phyloP scores from a whole-genome alignment of 2,113 vertebrate species.

The Myotis yumanensis region DNA sequence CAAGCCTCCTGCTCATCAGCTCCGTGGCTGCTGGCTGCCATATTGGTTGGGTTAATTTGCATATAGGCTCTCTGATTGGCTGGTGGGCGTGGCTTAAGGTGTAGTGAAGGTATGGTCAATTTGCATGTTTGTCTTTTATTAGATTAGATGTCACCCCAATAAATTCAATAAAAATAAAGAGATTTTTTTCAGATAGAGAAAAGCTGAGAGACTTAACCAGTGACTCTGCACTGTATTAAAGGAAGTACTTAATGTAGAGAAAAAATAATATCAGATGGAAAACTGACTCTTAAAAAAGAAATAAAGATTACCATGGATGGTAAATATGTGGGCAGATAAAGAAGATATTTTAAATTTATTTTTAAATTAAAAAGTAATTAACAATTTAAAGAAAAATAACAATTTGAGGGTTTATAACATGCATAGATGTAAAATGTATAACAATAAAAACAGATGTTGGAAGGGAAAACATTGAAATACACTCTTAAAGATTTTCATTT shows the following conservation, averaged over 20 bases:
- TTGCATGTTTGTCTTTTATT: no score
- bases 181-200: not conserved
- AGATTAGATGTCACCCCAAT: no score
- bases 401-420: not conserved
- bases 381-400: not conserved
- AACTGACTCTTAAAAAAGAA: not conserved
- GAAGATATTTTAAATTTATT: not conserved
- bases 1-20: no score
- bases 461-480: not conserved
- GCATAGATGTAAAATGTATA: not conserved
- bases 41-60: no score
- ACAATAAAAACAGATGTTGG: not conserved
- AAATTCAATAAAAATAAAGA: no score
- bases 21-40: no score
- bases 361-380: not conserved
- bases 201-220: not conserved
- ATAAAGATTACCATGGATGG: not conserved
- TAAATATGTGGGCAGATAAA: not conserved
- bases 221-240: not conserved
- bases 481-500: not conserved
- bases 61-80: no score
- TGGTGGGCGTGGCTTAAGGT: no score
- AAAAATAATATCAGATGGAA: not conserved
- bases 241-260: not conserved
- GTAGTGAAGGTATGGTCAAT: no score